Evolutionary conservation across 2,113 vertebrate species (phyloP).

Genomic region (Phasianus colchicus): DNA sequence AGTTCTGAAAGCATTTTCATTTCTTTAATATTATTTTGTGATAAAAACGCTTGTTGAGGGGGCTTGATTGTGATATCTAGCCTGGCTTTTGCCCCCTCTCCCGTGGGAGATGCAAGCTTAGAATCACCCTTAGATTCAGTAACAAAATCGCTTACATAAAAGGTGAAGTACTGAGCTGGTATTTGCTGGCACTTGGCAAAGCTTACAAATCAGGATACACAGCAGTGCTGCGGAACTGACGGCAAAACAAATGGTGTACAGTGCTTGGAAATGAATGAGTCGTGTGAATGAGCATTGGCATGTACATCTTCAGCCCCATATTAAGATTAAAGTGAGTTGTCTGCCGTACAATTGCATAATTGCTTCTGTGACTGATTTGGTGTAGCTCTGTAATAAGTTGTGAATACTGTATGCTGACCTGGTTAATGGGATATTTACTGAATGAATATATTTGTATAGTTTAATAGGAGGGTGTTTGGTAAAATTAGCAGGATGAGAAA

Average conservation of each 20-base stretch:
- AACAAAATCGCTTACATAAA: background rate
- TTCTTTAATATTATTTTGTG: background rate
- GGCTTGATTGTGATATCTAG: background rate
- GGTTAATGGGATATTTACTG: constrained; percentile 68
- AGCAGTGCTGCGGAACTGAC: background rate
- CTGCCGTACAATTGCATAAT: constrained; percentile 41
- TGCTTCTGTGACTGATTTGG: constrained; percentile 58
- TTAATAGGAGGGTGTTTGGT: constrained; percentile 46
- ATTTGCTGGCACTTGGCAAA: background rate
- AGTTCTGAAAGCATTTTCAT: background rate
- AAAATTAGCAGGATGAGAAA: constrained; percentile 56
- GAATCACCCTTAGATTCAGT: background rate
- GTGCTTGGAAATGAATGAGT: constrained; percentile 19
- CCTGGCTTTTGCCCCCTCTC: background rate
- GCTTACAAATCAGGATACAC: background rate
- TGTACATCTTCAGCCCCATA: background rate
- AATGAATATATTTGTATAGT: constrained; percentile 60
- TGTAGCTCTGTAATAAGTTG: constrained; percentile 46
- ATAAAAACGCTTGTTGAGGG: background rate
- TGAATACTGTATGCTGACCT: constrained; percentile 47
- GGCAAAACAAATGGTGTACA: background rate
- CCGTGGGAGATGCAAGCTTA: background rate
- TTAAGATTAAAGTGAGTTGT: constrained; percentile 60
- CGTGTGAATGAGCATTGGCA: constrained; percentile 27
- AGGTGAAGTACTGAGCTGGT: background rate